A percentile compares a stretch with the other conserved stretches of the same genome.
These are phyloP conservation scores for Ceuthmochares aereus DNA, from an alignment of 2,113 vertebrate genomes.

Conservation along the genomic window DNA sequence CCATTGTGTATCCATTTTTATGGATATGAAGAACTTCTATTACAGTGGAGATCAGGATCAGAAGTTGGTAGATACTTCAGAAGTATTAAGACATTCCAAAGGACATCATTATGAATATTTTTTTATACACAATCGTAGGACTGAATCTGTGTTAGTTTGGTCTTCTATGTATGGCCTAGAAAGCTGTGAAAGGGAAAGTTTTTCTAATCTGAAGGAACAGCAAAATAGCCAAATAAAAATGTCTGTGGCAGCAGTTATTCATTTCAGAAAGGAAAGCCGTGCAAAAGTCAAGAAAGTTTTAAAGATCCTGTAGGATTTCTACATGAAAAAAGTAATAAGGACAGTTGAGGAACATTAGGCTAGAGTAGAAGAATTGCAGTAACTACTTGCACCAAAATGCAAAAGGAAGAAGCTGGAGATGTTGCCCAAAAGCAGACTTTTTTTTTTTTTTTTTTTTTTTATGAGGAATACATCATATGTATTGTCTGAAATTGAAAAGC, in stretches of 20 bases:
- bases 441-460: too few species aligned
- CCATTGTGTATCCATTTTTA: neutral
- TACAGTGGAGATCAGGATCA: neutral
- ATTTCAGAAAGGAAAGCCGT: neutral
- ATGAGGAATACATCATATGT: neutral
- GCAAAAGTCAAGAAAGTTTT: neutral
- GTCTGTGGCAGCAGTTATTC: neutral
- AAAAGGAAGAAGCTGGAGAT: neutral
- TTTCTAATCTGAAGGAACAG: neutral
- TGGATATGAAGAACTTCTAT: neutral
- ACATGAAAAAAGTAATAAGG: neutral
- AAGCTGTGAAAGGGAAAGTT: neutral
- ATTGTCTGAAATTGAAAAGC: neutral
- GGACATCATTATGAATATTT: neutral
- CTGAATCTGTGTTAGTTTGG: neutral
- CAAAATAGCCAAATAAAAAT: constrained; percentile 7
- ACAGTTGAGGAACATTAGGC: neutral
- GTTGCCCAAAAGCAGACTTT: neutral
- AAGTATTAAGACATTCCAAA: constrained; percentile 1
- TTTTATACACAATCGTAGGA: neutral
- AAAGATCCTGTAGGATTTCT: neutral
- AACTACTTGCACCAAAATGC: neutral
- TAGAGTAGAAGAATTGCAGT: neutral
- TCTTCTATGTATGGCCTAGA: neutral
- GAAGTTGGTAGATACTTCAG: neutral